Evolutionary conservation across 2,888 invertebrate genomes (phyloP).

Genomic region (Polydrusus cervinus): DNA sequence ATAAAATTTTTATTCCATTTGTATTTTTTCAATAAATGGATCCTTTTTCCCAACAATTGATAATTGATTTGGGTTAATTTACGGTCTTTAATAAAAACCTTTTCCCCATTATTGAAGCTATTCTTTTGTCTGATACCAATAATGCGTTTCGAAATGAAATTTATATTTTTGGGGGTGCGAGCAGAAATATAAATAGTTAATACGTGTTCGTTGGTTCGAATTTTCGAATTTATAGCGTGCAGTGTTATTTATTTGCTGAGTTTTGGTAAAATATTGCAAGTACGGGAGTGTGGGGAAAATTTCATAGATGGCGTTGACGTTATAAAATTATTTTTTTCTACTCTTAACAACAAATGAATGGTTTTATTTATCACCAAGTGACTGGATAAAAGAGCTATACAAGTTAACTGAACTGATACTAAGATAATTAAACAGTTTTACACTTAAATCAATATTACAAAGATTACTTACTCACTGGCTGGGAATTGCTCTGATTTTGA

Average conservation of each 20-base stretch:
- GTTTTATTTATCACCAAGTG: too few relatives aligned
- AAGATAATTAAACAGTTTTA: too few relatives aligned
- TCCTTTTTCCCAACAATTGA: constrained; percentile 15
- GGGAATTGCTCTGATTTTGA: too few relatives aligned
- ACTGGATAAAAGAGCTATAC: too few relatives aligned
- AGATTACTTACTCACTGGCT: too few relatives aligned
- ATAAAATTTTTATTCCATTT: neutral
- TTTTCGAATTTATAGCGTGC: neutral
- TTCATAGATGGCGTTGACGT: too few relatives aligned
- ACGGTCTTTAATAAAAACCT: constrained; percentile 21
- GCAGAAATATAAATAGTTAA: constrained; percentile 3
- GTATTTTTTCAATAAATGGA: constrained; percentile 8
- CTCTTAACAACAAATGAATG: too few relatives aligned
- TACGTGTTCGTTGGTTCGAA: constrained; percentile 6
- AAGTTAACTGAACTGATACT: too few relatives aligned
- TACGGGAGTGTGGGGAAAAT: too few relatives aligned
- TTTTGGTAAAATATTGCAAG: neutral
- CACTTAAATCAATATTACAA: too few relatives aligned
- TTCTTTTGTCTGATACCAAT: constrained; percentile 19
- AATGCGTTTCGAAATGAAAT: constrained; percentile 16
- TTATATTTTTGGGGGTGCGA: constrained; percentile 14
- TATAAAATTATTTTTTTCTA: too few relatives aligned
- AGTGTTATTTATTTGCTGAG: neutral
- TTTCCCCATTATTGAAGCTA: constrained; percentile 20
- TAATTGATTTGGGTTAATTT: constrained; percentile 22